Conservation (phyloP, 2,888 invertebrate species). For the Acrobasis suavella region DNA sequence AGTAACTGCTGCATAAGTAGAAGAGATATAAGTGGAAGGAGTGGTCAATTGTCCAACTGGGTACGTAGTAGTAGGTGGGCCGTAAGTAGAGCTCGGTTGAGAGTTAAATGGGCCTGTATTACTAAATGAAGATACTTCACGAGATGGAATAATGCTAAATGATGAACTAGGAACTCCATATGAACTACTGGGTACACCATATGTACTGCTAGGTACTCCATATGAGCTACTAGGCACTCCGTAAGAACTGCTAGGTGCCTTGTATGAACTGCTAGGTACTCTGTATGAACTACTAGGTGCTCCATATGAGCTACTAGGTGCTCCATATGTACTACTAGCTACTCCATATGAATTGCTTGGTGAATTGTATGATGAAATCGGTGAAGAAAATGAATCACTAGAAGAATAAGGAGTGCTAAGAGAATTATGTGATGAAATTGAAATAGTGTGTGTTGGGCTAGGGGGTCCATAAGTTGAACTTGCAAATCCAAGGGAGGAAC, state of each 20-base stretch:
- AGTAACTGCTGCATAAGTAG: constrained; percentile 47
- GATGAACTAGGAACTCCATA: constrained; percentile 33
- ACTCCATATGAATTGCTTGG: constrained; percentile 35
- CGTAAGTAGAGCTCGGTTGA: constrained; percentile 46
- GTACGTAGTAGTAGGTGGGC: constrained; percentile 43
- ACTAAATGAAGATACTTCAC: constrained; percentile 40
- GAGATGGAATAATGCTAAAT: constrained; percentile 39
- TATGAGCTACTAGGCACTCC: constrained; percentile 34
- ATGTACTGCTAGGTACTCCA: constrained; percentile 30
- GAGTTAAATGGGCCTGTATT: constrained; percentile 1
- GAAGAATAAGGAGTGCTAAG: constrained; percentile 49
- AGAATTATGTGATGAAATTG: constrained; percentile 55
- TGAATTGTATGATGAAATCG: constrained; percentile 45
- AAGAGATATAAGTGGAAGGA: constrained; percentile 46
- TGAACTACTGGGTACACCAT: constrained; percentile 28
- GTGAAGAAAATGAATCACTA: constrained; percentile 40
- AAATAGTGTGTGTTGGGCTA: constrained; percentile 57
- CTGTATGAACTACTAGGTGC: constrained; percentile 32
- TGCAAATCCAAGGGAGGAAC: constrained; percentile 40
- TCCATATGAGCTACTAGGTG: constrained; percentile 28
- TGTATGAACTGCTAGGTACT: constrained; percentile 35
- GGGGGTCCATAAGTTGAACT: constrained; percentile 65
- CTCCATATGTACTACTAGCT: constrained; percentile 35
- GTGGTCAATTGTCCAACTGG: constrained; percentile 44
- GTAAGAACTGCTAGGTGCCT: constrained; percentile 29